These are phyloP conservation scores for Eubasilissa splendida DNA, from an alignment of 2,888 invertebrate genomes.

Conservation along the genomic window DNA sequence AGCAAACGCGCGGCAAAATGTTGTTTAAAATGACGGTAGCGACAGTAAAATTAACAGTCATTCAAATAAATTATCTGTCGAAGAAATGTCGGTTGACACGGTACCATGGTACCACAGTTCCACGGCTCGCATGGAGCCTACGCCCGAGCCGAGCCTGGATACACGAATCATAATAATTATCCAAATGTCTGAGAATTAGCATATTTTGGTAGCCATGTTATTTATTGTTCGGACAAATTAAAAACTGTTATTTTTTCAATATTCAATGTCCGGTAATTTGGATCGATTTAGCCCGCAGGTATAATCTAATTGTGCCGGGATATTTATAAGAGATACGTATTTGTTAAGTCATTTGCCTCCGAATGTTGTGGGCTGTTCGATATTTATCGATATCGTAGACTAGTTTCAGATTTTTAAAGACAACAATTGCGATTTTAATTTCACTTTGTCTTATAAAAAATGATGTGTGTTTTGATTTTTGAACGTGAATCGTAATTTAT, in stretches of 20 bases:
- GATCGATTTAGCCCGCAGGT: slow-evolving; percentile 22
- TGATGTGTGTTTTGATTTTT: background rate
- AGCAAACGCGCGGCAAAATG: background rate
- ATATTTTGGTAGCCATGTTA: slow-evolving; percentile 28
- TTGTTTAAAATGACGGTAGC: slow-evolving; percentile 10
- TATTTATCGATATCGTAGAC: slow-evolving; percentile 18
- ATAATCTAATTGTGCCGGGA: slow-evolving; percentile 26
- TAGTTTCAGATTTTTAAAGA: background rate
- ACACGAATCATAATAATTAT: slow-evolving; percentile 24
- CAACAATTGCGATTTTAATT: no score
- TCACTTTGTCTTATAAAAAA: no score
- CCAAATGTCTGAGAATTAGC: slow-evolving; percentile 15
- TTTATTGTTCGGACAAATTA: slow-evolving; percentile 34
- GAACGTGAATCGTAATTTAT: slow-evolving; percentile 16
- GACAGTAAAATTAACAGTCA: slow-evolving; percentile 4
- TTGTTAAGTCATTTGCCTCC: background rate
- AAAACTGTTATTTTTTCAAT: slow-evolving; percentile 33
- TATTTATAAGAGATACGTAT: slow-evolving; percentile 14
- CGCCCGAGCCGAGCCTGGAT: background rate
- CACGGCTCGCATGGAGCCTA: background rate
- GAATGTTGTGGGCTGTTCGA: slow-evolving; percentile 1
- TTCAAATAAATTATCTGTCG: slow-evolving; percentile 13
- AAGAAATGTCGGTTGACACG: slow-evolving; percentile 1
- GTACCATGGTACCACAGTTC: background rate
- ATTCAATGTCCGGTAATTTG: slow-evolving; percentile 32